These are phyloP conservation scores for Stictonetta naevosa DNA, from an alignment of 2,113 vertebrate genomes.

Conservation along the genomic window DNA sequence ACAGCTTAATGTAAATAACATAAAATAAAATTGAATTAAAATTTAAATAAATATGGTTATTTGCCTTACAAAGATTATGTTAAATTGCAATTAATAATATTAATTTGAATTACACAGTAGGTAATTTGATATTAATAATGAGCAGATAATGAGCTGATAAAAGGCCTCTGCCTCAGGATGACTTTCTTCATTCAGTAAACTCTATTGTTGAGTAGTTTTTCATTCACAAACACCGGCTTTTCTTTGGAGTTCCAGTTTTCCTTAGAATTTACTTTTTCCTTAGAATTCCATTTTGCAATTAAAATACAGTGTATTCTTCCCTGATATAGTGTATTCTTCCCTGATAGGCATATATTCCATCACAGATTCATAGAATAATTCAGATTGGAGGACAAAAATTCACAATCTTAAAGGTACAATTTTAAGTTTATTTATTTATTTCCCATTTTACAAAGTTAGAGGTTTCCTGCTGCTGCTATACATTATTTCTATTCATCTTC, in stretches of 20 bases:
- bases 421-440: not conserved
- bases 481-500: not conserved
- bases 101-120: not conserved
- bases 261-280: too few relatives aligned
- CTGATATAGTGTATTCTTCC: not conserved
- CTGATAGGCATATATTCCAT: not conserved
- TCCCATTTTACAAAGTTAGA: not conserved
- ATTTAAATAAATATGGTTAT: too few relatives aligned
- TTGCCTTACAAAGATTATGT: not conserved
- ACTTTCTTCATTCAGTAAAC: not conserved
- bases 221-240: not conserved
- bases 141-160: not conserved
- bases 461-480: not conserved
- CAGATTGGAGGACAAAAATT: not conserved
- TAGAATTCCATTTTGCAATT: not conserved
- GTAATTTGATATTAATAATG: not conserved
- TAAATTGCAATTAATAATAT: not conserved
- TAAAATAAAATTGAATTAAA: too few relatives aligned
- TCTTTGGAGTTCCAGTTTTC: not conserved
- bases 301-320: not conserved
- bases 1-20: not conserved
- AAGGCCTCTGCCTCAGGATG: not conserved
- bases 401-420: not conserved
- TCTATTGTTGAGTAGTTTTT: not conserved
- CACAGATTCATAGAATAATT: not conserved